A percentile compares a stretch with the other conserved stretches of the same genome.
phyloP scores from a whole-genome alignment of 2,888 invertebrate genomes.

The Molorchus minor region DNA sequence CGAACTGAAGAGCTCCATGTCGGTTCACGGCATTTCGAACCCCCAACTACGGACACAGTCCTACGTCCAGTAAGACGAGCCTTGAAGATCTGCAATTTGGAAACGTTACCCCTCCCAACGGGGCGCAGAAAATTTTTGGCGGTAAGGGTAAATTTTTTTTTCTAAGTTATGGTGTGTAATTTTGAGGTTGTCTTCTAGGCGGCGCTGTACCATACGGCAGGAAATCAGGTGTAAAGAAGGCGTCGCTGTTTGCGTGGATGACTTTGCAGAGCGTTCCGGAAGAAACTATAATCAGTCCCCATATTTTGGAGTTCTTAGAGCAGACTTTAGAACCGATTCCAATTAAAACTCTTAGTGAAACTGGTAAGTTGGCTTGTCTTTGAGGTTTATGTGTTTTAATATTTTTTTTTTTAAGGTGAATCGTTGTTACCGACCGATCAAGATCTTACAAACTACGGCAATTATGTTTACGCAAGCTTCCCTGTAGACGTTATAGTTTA shows the following conservation, averaged over 20 bases:
- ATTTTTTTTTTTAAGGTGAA: slow-evolving; percentile 46
- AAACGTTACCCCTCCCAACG: slow-evolving; percentile 46
- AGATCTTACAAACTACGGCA: slow-evolving; percentile 73
- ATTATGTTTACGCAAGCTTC: slow-evolving; percentile 91
- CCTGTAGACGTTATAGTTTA: slow-evolving; percentile 99
- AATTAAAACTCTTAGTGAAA: slow-evolving; percentile 51
- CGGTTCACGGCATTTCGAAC: slow-evolving; percentile 60
- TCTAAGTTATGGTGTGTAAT: not conserved
- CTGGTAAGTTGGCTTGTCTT: too few species aligned
- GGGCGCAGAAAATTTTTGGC: slow-evolving; percentile 35
- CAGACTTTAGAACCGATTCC: slow-evolving; percentile 97
- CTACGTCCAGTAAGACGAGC: slow-evolving; percentile 53
- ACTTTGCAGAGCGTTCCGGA: slow-evolving; percentile 97
- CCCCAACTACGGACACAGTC: slow-evolving; percentile 59
- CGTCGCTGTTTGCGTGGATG: slow-evolving; percentile 93
- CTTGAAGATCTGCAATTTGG: slow-evolving; percentile 51
- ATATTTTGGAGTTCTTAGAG: slow-evolving; percentile 95
- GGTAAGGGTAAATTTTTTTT: slow-evolving; percentile 13
- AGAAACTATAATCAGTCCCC: slow-evolving; percentile 97
- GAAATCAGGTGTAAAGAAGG: slow-evolving; percentile 78
- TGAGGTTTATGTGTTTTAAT: too few species aligned
- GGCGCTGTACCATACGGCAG: slow-evolving; percentile 22
- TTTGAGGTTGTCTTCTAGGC: slow-evolving; percentile 3
- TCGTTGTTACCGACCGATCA: slow-evolving; percentile 61
- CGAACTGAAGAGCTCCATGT: slow-evolving; percentile 49